A percentile compares a stretch with the other conserved stretches of the same genome.
These are phyloP conservation scores for Pholis gunnellus DNA, from an alignment of 2,113 vertebrate genomes.

Conservation along the genomic window DNA sequence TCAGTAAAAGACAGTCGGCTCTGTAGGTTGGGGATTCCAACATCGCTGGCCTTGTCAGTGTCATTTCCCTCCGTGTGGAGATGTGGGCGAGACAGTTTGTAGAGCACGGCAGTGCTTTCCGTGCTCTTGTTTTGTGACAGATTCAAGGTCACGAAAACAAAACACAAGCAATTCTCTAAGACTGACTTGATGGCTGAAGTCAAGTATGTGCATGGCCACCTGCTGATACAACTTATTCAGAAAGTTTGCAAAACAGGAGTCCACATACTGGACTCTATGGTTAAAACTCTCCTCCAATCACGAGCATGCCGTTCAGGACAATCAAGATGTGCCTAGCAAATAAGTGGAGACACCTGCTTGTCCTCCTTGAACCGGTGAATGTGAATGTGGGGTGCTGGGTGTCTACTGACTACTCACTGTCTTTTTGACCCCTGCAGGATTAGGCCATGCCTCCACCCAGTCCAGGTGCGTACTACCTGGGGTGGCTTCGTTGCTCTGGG, in stretches of 20 bases:
- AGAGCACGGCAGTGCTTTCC: background rate
- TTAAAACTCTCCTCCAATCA: background rate
- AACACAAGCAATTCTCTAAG: slow-evolving; percentile 20
- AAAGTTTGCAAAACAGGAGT: slow-evolving; percentile 1
- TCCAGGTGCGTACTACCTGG: background rate
- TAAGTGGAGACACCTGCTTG: background rate
- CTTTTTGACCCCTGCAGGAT: background rate
- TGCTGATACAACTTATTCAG: slow-evolving; percentile 5
- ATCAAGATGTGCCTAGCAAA: background rate
- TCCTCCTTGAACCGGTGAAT: background rate
- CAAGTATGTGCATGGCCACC: slow-evolving; percentile 23
- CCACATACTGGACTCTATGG: background rate
- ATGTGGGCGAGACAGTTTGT: slow-evolving; percentile 11
- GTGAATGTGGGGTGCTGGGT: background rate
- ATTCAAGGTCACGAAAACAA: slow-evolving; percentile 45
- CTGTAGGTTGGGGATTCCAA: slow-evolving; percentile 8
- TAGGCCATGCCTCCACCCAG: background rate
- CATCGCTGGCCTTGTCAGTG: slow-evolving; percentile 25
- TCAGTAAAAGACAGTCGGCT: slow-evolving; percentile 53
- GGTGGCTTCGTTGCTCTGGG: background rate
- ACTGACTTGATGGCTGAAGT: slow-evolving; percentile 35
- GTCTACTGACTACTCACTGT: background rate
- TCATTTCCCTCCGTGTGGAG: slow-evolving; percentile 25
- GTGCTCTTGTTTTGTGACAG: slow-evolving; percentile 32
- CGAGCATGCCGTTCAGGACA: background rate